phyloP scores from a whole-genome alignment of 2,113 vertebrate genomes.

The Dromaius novaehollandiae region DNA sequence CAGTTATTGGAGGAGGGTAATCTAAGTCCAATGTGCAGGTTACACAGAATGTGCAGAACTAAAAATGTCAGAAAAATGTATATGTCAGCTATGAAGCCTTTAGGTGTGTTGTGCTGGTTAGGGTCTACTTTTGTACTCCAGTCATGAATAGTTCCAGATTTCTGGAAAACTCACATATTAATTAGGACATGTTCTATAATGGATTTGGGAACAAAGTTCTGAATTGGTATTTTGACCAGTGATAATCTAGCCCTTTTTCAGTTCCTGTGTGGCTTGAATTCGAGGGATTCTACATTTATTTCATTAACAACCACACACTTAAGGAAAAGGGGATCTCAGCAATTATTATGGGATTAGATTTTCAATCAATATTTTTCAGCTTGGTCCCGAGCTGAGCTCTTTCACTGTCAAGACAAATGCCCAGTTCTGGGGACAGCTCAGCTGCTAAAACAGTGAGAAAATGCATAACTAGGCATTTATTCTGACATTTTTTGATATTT shows the following conservation, averaged over 20 bases:
- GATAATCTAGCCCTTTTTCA: background rate
- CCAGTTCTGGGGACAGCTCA: background rate
- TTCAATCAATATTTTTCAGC: background rate
- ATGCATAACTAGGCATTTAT: background rate
- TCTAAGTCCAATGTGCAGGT: background rate
- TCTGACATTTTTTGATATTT: background rate
- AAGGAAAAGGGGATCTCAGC: background rate
- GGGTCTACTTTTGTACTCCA: background rate
- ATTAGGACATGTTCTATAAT: background rate
- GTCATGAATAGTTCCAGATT: background rate
- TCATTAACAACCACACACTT: background rate
- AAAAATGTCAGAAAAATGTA: background rate
- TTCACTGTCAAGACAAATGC: background rate
- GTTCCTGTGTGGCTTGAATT: background rate
- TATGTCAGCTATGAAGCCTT: background rate
- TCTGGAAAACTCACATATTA: background rate
- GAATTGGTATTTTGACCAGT: background rate
- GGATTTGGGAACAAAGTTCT: background rate
- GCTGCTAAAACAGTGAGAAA: background rate
- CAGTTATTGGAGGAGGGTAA: rapidly evolving
- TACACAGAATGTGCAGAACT: background rate
- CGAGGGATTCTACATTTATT: rapidly evolving
- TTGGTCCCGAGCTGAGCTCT: background rate
- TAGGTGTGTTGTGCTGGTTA: background rate
- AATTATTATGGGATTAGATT: background rate